Evolutionary conservation across 1,140 invertebrate genomes (phyloP).

Genomic region (Drosophila trapezifrons): DNA sequence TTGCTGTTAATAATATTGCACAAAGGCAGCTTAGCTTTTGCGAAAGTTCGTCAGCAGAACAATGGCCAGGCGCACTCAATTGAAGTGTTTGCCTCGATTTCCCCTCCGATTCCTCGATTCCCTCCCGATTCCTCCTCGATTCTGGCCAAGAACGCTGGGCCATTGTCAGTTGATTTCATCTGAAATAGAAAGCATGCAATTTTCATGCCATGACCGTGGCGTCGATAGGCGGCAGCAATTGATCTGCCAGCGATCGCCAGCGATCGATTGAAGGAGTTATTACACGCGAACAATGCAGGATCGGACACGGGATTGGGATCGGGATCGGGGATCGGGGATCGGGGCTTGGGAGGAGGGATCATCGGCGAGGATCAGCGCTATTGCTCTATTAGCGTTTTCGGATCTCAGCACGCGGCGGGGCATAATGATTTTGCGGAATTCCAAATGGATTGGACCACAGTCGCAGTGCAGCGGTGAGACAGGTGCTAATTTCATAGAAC

Average conservation of each 20-base stretch:
- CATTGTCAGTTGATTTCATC: slow-evolving; percentile 81
- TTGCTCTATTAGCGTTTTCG: slow-evolving; percentile 81
- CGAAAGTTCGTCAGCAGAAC: slow-evolving; percentile 80
- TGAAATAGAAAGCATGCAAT: slow-evolving; percentile 83
- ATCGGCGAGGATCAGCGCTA: slow-evolving; percentile 61
- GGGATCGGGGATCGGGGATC: no score
- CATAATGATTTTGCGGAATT: slow-evolving; percentile 83
- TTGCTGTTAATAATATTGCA: slow-evolving; percentile 81
- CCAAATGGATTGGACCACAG: slow-evolving; percentile 77
- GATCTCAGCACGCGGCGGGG: slow-evolving; percentile 48
- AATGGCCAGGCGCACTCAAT: slow-evolving; percentile 72
- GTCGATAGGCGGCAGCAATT: slow-evolving; percentile 78
- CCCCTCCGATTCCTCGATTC: not conserved
- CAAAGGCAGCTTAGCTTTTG: slow-evolving; percentile 63
- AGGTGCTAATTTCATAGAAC: slow-evolving; percentile 83
- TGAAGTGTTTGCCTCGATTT: slow-evolving; percentile 45
- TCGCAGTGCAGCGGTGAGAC: slow-evolving; percentile 53
- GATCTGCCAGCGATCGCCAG: slow-evolving; percentile 61
- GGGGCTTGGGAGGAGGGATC: slow-evolving; percentile 18
- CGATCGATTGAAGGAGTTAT: slow-evolving; percentile 81
- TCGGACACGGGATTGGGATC: not conserved
- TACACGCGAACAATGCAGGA: slow-evolving; percentile 73
- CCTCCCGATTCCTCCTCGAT: slow-evolving; percentile 4
- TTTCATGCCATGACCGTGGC: slow-evolving; percentile 75
- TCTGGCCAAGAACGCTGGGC: slow-evolving; percentile 50